phyloP scores from a whole-genome alignment of 2,888 invertebrate species.

The Mechanitis messenoides region DNA sequence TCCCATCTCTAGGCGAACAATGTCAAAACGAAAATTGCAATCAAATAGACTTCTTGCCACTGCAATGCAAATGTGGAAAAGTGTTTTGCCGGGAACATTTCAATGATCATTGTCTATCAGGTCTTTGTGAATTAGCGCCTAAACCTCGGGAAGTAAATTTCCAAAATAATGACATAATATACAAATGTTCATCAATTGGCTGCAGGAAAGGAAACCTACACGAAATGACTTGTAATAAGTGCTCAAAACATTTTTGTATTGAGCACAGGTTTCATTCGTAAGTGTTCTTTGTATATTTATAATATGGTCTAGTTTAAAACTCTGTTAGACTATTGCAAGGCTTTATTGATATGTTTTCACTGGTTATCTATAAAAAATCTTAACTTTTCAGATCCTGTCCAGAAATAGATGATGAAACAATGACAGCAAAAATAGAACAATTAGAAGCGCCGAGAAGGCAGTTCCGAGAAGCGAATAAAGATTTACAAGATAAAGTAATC shows the following conservation, averaged over 20 bases:
- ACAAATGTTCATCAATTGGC: slow-evolving; percentile 73
- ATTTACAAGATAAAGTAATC: slow-evolving; percentile 77
- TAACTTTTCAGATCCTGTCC: slow-evolving; percentile 64
- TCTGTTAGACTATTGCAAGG: no score
- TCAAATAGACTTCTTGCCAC: slow-evolving; percentile 83
- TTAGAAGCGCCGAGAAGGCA: slow-evolving; percentile 77
- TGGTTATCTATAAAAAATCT: background rate
- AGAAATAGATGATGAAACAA: slow-evolving; percentile 73
- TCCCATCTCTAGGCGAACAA: slow-evolving; percentile 82
- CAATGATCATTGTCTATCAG: slow-evolving; percentile 72
- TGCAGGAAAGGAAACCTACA: slow-evolving; percentile 79
- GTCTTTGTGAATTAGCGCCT: slow-evolving; percentile 63
- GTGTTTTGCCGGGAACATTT: slow-evolving; percentile 83
- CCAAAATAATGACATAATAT: slow-evolving; percentile 60
- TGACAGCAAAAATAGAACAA: slow-evolving; percentile 74
- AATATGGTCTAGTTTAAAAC: background rate
- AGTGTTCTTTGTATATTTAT: slow-evolving; percentile 37
- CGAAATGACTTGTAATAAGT: slow-evolving; percentile 80
- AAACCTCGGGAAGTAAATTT: slow-evolving; percentile 58
- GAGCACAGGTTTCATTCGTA: slow-evolving; percentile 78
- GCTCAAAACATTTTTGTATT: slow-evolving; percentile 82
- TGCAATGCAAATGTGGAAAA: slow-evolving; percentile 79
- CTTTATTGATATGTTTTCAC: no score
- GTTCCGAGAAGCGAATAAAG: slow-evolving; percentile 78
- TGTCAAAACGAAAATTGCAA: slow-evolving; percentile 79